Base-by-base conservation (phyloP, 2,797 vertebrate species). In the Alosa sapidissima region DNA sequence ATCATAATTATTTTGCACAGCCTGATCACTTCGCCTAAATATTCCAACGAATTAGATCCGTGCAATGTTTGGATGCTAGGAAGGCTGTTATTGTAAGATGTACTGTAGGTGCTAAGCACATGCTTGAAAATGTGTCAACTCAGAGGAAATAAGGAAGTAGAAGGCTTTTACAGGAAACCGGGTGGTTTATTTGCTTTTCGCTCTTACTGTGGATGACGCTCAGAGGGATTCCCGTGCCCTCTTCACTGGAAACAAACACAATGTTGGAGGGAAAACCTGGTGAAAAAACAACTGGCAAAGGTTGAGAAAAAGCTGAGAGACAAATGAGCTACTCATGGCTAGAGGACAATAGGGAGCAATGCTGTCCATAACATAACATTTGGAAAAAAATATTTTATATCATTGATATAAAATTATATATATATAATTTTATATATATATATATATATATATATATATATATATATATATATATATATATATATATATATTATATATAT, bases 81-180 rank as follows among this genome's bases (percentile, higher is more conserved):
- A 47, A 47, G 72, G 16, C 41, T 78, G 72, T 78, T 45, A 21
- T 78, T 45, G 72, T 11, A 21, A 19, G 7, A 21, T 7, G 16
- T 19, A 21, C 19, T 7, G 16, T 19, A 21, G 8, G 41, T 78
- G 41, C 72, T 62, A 24, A 47, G 36, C 6, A 47, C 16, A 14
- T 13, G 5, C 14, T 78, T 78, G 16, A 78, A 78, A 78, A 47
- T 78, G 16, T 78, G 72, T 78, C 72, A 78, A 78, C 36, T 47
- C 72, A 78, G 72, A 6, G 54, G 19, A 78, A 78, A 78, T 78
- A 78, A 78, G 72, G 72, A 78, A 78, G 72, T 78, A 47, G 36
- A 41, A 19, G 16, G 72, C 41, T 47, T 78, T 78, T 78, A 78
- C 72, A 78, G 72, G 72, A 78, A 78, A 78, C 72, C 19, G 36